Base-by-base conservation (phyloP, 2,888 invertebrate genomes). In the Brachynemurus nebulosus region DNA sequence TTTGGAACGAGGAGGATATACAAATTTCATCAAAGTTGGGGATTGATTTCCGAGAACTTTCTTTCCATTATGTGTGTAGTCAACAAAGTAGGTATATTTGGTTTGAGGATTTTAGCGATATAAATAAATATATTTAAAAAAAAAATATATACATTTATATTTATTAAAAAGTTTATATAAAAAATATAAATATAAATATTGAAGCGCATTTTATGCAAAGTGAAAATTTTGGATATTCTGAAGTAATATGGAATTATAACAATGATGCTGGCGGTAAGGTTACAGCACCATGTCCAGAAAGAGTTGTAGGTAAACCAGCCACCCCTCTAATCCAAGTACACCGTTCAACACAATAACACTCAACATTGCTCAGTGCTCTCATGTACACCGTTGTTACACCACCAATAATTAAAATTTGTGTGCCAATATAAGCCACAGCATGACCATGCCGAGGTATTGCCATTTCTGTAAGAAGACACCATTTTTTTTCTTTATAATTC, bases 371-470 rank as follows among this genome's bases (percentile, higher is more conserved):
- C 16, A 81, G 59, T 0, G 78, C 74, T 36, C 72, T 68, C 73
- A 72, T 75, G 57, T 74, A 73, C 47, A 71, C 68, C 0, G 78
- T 78, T 2, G 76, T 78, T 7, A 78, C 72, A 19, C 79, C 80
- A 38, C 78, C 79, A 43, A 78, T 71, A 37, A 79, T 72, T 45
- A 80, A 63, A 50, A 80, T 69, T 53, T 76, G 76, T 1, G 72
- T 72, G 55, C 78, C 78, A 40, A 79, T 67, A 50, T 74, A 75
- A 1, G 74, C 75, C 3, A 75, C 67, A 2, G 76, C 69, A 53
- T 80, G 79, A 1, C 78, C 78, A 55, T 80, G 79, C 34, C 80
- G 64, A 1, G 79, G 73, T 51, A 75, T 74, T 9, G 71, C 70
- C 70, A 80, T 71, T 54, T 75, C 71, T 0, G 75, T 69, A 48